Evolutionary conservation across 2,113 vertebrate species (phyloP).

Genomic region (Chaetodon auriga): DNA sequence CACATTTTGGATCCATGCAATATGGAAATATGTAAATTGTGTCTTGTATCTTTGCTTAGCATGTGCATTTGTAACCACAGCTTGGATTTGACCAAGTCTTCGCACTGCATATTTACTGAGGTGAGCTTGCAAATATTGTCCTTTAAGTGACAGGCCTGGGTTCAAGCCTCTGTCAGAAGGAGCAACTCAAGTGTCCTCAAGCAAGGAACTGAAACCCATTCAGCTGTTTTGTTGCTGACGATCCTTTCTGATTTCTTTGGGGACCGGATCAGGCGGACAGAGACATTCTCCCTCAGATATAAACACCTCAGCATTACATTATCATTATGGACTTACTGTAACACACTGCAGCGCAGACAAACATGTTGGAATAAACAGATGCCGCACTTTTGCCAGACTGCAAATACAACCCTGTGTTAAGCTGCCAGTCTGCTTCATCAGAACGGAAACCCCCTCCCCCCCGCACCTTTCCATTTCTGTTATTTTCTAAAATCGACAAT

Average conservation of each 20-base stretch:
- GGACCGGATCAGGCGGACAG: constrained; percentile 14
- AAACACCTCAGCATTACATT: constrained; percentile 63
- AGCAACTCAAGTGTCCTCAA: constrained; percentile 46
- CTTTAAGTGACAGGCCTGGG: constrained; percentile 30
- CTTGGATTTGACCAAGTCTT: constrained; percentile 48
- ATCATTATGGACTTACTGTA: constrained; percentile 34
- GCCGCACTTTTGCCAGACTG: neutral
- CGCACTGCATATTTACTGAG: constrained; percentile 24
- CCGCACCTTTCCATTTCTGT: neutral
- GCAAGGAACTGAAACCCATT: constrained; percentile 56
- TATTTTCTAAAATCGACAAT: neutral
- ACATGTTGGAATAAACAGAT: constrained; percentile 36
- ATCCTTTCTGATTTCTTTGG: constrained; percentile 44
- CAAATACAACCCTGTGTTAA: constrained; percentile 31
- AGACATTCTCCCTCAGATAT: constrained; percentile 29
- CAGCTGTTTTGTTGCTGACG: constrained; percentile 48
- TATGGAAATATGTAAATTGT: constrained; percentile 67
- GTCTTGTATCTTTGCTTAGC: constrained; percentile 59
- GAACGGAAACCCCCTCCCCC: neutral
- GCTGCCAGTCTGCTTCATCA: neutral
- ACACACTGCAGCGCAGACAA: constrained; percentile 1
- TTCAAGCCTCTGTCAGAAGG: constrained; percentile 9
- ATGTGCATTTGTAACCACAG: constrained; percentile 59
- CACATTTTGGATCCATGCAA: constrained; percentile 55
- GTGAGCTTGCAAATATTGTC: constrained; percentile 48